Base-by-base conservation (phyloP, 1,140 invertebrate genomes). In the Goniozus legneri region DNA sequence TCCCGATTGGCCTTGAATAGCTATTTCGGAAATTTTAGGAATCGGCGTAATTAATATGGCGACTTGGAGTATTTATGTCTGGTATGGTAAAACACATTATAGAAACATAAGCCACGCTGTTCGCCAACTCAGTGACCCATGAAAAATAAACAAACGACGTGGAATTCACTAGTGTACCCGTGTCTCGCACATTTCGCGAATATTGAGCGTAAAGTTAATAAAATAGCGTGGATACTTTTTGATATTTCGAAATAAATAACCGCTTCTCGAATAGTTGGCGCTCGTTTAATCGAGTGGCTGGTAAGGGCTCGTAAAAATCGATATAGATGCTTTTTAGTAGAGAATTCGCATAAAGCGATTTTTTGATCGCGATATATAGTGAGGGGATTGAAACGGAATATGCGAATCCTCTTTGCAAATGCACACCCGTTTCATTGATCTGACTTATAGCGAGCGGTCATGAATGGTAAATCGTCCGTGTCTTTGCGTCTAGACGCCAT, bases 371-470 rank as follows among this genome's bases (percentile, higher is more conserved):
- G 24, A 27, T 27, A 4, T 6, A 24, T 15, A 34, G 13, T 10
- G 15, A 19, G 39, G 14, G 38, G 13, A 27, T 27, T 20, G 10
- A 15, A 19, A 22, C 21, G 21, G 18, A 41, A 52, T 36, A 22
- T 18, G 12, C 16, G 14, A 24, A 27, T 41, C 21, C 46, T 44
- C 41, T 59, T 47, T 33, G 31, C 52, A 37, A 62, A 62, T 57
- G 62, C 59, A 41, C 50, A 35, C 24, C 18, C 52, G n/a, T n/a
- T n/a, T n/a, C 60, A 62, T 64, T 64, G 57, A 64, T 64, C 41
- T 33, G 19, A 15, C 20, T 36, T 31, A 14, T 19, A 37, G 24
- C 40, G 30, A 50, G 24, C 45, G 30, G 38, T 44, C 27, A 35
- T 14, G 41, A 22, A 32, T 39, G 18, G 34, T 54, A 10, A 63